Evolutionary conservation across 2,113 vertebrate genomes (phyloP).

Genomic region (Chionodraco myersi): DNA sequence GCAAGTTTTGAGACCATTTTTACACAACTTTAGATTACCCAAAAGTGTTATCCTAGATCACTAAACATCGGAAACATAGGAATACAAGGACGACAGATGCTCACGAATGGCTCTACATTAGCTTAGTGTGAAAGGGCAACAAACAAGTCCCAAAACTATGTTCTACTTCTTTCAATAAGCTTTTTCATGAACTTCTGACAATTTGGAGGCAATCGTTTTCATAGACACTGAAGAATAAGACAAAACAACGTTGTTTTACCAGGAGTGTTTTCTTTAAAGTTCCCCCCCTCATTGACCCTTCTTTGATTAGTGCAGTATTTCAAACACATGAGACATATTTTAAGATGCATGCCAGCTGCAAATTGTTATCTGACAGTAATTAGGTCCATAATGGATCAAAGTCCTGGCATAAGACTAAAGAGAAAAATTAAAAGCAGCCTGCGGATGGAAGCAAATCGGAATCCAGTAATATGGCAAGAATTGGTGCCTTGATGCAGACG

Average conservation of each 20-base stretch:
- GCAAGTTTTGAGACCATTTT: too few relatives aligned
- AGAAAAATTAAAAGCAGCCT: constrained; percentile 51
- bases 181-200: neutral
- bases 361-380: constrained; percentile 47
- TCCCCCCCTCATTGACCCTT: neutral
- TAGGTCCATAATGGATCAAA: constrained; percentile 40
- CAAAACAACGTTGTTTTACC: neutral
- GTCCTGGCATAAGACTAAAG: constrained; percentile 31
- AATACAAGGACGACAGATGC: too few relatives aligned
- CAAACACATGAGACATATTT: constrained; percentile 23
- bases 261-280: constrained; percentile 21
- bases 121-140: too few relatives aligned
- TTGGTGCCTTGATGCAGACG: constrained; percentile 12
- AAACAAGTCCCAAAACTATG: neutral
- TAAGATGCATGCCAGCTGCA: constrained; percentile 13
- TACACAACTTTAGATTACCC: too few relatives aligned
- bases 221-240: too few relatives aligned
- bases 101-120: too few relatives aligned
- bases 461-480: constrained; percentile 20
- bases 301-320: constrained; percentile 25
- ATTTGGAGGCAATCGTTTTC: neutral
- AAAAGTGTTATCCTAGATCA: too few relatives aligned
- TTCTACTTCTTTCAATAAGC: neutral
- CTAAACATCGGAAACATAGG: too few relatives aligned
- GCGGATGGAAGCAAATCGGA: constrained; percentile 40